Evolutionary conservation across 2,888 invertebrate species (phyloP), one percentile per base, ranked within the genome.

Genomic region (Platycheirus albimanus): DNA sequence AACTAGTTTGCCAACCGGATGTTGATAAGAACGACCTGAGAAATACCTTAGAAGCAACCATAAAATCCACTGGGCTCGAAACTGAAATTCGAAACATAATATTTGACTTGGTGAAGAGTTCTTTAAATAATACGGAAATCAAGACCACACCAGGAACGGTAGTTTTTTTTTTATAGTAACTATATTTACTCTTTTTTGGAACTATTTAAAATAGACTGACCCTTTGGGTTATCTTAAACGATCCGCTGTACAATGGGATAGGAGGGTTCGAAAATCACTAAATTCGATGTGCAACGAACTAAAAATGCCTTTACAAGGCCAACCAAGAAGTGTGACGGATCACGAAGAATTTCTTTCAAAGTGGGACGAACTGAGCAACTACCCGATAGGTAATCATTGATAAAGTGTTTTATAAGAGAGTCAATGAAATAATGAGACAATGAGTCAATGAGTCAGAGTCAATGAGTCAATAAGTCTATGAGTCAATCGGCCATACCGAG

Each of bases 241-340:
- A 91, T 95, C 96, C 13, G 97, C 98, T 88, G 93, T 95, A 24
- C 95, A 96, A 86, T 99, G 98, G 98, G 98, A 98, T 89, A 95
- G 97, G 86, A 93, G 98, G 83, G 97, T 99, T 64, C 95, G 97
- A 87, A 98, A 98, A 91, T 98, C 98, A 19, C 92, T 99, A 70
- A 97, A 98, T 91, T 97, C 98, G 1, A 98, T 98, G 96, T 97
- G 97, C 87, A 95, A 94, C 47, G 98, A 99, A 91, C 91, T 98
- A 52, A 96, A 96, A 87, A 95, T 97, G 49, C 95, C 96, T 5
- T 90, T 98, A 80, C 96, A 96, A 1, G 91, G 91, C 0, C 94
- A 95, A 88, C 92, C 95, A 85, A 92, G 98, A 84, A 92, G 94
- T 8, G 94, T 93, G 36, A 92, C 93, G 47, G 98, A 98, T 88